phyloP scores from a whole-genome alignment of 2,113 vertebrate species.

The Mobula birostris region DNA sequence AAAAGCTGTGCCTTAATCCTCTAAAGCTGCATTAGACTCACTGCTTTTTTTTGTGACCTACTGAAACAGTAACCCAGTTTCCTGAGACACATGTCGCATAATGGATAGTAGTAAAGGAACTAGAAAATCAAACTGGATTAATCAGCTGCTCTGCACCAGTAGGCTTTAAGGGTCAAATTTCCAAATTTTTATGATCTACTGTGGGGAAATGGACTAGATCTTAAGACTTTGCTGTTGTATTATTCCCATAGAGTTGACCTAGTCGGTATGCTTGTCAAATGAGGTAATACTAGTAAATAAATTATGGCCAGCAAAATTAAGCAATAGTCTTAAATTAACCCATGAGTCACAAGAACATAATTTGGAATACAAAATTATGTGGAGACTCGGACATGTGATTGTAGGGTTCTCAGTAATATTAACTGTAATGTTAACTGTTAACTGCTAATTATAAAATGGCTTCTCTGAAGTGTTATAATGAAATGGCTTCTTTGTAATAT shows the following conservation, averaged over 20 bases:
- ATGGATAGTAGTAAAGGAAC: slow-evolving; percentile 21
- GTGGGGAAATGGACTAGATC: slow-evolving; percentile 3
- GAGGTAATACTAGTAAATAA: slow-evolving; percentile 32
- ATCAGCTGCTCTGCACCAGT: slow-evolving; percentile 20
- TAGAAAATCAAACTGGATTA: slow-evolving; percentile 23
- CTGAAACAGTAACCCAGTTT: slow-evolving; percentile 39
- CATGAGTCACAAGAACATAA: background rate
- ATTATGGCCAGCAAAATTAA: background rate
- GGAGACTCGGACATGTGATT: background rate
- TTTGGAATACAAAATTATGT: background rate
- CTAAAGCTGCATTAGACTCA: slow-evolving; percentile 14
- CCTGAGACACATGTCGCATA: slow-evolving; percentile 4
- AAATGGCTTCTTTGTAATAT: no score
- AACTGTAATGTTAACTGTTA: no score
- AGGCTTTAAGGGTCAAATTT: background rate
- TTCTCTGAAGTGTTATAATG: no score
- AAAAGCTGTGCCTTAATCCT: slow-evolving; percentile 33
- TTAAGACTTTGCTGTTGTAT: background rate
- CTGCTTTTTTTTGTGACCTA: slow-evolving; percentile 34
- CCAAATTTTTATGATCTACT: background rate
- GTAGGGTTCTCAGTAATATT: no score
- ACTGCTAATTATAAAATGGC: no score
- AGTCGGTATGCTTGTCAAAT: slow-evolving; percentile 16
- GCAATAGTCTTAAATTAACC: background rate
- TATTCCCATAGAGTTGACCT: background rate